Conservation (phyloP, 2,797 vertebrate genomes). For the Hephaestus fuliginosus region DNA sequence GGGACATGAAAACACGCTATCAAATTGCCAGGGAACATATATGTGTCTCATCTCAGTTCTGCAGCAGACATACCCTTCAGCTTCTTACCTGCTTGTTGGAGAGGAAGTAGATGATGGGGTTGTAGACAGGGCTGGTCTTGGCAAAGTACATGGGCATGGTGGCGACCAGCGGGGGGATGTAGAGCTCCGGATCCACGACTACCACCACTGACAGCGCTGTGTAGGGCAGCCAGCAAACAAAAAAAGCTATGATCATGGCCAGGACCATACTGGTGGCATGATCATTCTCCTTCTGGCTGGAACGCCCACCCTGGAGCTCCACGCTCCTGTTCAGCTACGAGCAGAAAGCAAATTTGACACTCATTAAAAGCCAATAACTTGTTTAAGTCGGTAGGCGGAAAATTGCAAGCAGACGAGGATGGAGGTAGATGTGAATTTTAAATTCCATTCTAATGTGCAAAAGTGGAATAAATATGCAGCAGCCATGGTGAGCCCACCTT, state of each 20-base stretch:
- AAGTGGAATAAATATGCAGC: slow-evolving; percentile 25
- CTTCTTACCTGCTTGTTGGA: slow-evolving; percentile 84
- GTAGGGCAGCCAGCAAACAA: slow-evolving; percentile 88
- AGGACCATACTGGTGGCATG: slow-evolving; percentile 82
- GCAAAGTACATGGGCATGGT: slow-evolving; percentile 87
- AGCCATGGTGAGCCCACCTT: slow-evolving; percentile 68
- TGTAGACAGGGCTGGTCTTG: slow-evolving; percentile 86
- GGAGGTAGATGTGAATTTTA: slow-evolving; percentile 17
- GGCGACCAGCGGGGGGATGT: slow-evolving; percentile 83
- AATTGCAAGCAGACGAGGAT: slow-evolving; percentile 28
- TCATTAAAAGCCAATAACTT: slow-evolving; percentile 37
- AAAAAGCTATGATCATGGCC: slow-evolving; percentile 82
- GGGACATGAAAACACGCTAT: slow-evolving; percentile 6
- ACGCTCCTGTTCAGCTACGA: slow-evolving; percentile 85
- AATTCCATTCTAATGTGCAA: slow-evolving; percentile 20
- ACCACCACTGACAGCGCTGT: slow-evolving; percentile 82
- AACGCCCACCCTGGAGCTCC: slow-evolving; percentile 82
- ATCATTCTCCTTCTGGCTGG: slow-evolving; percentile 80
- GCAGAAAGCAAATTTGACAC: slow-evolving; percentile 30
- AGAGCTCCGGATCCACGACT: slow-evolving; percentile 77
- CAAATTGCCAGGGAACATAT: neutral
- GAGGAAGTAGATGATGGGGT: slow-evolving; percentile 87
- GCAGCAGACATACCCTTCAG: neutral
- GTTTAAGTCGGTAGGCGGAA: slow-evolving; percentile 20
- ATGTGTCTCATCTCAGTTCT: neutral